Base-by-base conservation (phyloP, 2,888 invertebrate species). In the Congeria kusceri region DNA sequence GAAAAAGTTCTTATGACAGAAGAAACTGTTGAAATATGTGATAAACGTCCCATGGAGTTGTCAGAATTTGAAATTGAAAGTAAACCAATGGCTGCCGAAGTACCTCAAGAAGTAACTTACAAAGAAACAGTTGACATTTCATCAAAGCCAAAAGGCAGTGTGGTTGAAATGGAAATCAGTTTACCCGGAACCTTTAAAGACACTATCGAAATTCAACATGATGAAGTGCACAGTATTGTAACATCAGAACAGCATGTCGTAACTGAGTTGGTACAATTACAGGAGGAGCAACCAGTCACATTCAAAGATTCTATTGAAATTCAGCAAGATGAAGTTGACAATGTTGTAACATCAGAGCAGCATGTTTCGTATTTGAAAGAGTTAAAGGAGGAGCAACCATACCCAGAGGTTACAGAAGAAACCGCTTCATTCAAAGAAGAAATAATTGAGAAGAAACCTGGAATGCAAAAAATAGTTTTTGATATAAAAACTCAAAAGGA, bases 401-500 rank as follows among this genome's bases (percentile, higher is more conserved):
- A 11, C 25, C 18, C 4, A 65, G 73, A 77, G 13, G 28, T 39
- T 7, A 25, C 58, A 18, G 67, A 73, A 56, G 65, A 74, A 64
- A 58, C 39, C 7, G 66, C 73, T 29, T 56, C 62, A 27, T 68
- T 69, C 28, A 61, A 57, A 61, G 70, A 78, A 44, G 65, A 58
- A 62, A 62, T 70, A 56, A 59, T 84, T 32, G 64, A 73, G 28
- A 47, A 59, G 11, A 70, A 77, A 58, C 53, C 65, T 27, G 64
- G 65, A 39, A 29, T 64, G 15, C 58, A 72, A 46, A 75, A 77
- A 64, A 66, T 84, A 53, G 61, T 69, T 11, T 25, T 80, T n/a
- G 75, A 72, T 61, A 53, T 80, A n/a, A 72, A 64, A 29, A 49
- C 66, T 25, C 62, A 67, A 25, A 58, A 58, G 20, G 73, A 83